Evolutionary conservation across 1,140 invertebrate genomes (phyloP), one percentile per base, ranked within the genome.

Genomic region (Drosophila baimaii): DNA sequence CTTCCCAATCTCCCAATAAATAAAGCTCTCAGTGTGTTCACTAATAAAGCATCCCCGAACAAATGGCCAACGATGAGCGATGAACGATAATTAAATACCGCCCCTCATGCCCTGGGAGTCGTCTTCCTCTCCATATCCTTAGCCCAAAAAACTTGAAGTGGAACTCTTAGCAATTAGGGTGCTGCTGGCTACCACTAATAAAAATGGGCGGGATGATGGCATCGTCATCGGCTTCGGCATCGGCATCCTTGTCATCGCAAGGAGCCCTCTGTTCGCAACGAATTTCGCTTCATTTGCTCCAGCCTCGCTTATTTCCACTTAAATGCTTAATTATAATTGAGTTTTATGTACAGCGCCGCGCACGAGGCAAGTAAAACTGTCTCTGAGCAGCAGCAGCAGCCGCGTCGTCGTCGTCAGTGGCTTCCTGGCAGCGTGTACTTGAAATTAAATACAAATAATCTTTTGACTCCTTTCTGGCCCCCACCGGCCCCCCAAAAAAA

Each of bases 261-360:
- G 47, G n/a, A 19, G 19, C 25, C 6, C 39, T 41, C 52, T 27
- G 9, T 46, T 17, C 31, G 27, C 51, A 35, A 31, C 56, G 17
- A 29, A 62, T 63, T 70, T 64, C 77, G 84, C 84, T 84, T 89
- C 84, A 89, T 88, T 86, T 88, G 77, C 65, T 65, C 41, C 75
- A 73, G 76, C 79, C 55, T 70, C 66, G 73, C 71, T 78, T 72
- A 71, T 72, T 83, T 90, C 80, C 83, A 83, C 82, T 86, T 88
- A 83, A 90, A 83, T 90, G 82, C 88, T 90, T 86, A 83, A 88
- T 83, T 90, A 88, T 90, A 90, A 90, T 90, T 90, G 80, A 88
- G 86, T 90, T 90, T 68, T 71, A 68, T 83, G 68, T 76, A 76
- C 55, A 66, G 37, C 72, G 52, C 8, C 12, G 56, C 39, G 68